A percentile compares a stretch with the other conserved stretches of the same genome.
These are phyloP conservation scores for Pygoscelis adeliae DNA, from an alignment of 2,113 vertebrate genomes.

Conservation along the genomic window DNA sequence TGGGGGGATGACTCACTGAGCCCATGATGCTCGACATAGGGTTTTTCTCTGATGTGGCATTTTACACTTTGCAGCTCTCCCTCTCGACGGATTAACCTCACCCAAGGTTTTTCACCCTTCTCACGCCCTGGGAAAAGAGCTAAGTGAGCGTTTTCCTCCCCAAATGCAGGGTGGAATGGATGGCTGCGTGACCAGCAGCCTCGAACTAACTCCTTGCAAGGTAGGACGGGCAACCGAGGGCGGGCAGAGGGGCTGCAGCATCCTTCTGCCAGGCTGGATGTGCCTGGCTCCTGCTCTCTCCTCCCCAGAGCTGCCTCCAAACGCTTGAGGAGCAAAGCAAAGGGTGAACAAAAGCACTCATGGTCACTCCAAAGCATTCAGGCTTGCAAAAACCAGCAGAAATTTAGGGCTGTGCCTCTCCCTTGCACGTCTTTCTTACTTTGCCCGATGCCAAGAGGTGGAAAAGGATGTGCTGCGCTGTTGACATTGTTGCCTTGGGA, in stretches of 20 bases:
- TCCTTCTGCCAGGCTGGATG: not conserved
- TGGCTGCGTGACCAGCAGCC: not conserved
- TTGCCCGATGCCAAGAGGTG: not conserved
- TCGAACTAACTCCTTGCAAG: not conserved
- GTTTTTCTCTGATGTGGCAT: fast-evolving
- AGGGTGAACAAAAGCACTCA: fast-evolving
- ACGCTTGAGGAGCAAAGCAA: not conserved
- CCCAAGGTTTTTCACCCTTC: not conserved
- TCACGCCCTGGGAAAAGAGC: not conserved
- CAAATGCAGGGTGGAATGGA: not conserved
- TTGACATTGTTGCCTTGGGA: fast-evolving
- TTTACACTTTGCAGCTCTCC: not conserved
- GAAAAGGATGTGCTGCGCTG: not conserved
- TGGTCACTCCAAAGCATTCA: not conserved
- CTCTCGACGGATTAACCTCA: not conserved
- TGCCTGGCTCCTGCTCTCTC: not conserved
- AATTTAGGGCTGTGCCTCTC: not conserved
- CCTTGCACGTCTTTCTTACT: not conserved
- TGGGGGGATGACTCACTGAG: not conserved
- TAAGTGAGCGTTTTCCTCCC: not conserved
- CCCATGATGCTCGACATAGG: not conserved
- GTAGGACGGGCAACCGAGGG: fast-evolving
- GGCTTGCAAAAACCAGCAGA: not conserved
- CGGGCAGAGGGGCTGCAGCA: not conserved
- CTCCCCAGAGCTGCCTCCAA: not conserved